A percentile compares a stretch with the other conserved stretches of the same genome.
Evolutionary conservation across 2,888 invertebrate genomes (phyloP).

Genomic region (Pantelozetes paolii): DNA sequence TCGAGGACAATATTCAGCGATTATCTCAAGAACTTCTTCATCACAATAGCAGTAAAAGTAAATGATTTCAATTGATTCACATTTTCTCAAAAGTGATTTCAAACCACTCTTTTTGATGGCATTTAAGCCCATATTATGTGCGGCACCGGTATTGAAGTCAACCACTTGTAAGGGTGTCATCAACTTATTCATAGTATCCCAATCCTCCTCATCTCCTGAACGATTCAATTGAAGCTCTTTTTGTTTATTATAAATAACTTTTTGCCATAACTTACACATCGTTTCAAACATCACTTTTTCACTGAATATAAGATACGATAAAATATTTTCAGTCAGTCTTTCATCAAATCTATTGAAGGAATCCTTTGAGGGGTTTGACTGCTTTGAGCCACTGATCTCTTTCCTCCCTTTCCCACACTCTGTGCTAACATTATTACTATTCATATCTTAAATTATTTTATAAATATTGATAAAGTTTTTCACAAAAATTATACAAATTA

Average conservation of each 20-base stretch:
- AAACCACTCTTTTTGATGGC: background rate
- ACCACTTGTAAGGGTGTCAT: background rate
- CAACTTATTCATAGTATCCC: background rate
- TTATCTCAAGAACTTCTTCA: background rate
- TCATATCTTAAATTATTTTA: no score
- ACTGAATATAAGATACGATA: conserved; percentile 15
- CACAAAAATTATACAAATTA: no score
- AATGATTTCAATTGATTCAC: background rate
- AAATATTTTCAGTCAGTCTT: background rate
- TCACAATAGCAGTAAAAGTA: background rate
- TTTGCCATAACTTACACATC: background rate
- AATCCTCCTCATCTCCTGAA: background rate
- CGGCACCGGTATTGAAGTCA: background rate
- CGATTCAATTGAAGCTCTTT: background rate
- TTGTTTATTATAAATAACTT: conserved; percentile 11
- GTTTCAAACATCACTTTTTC: conserved; percentile 2
- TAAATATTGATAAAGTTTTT: no score
- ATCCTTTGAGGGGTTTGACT: no score
- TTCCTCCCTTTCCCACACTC: no score
- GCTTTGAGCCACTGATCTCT: no score
- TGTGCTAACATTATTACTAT: no score
- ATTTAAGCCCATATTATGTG: background rate
- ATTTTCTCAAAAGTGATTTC: conserved; percentile 1
- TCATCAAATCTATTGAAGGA: conserved; percentile 26
- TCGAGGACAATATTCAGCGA: background rate